Percentiles rank a stretch among this genome's conserved stretches.
Conservation (phyloP, 1,140 invertebrate genomes). For the Lethrus apterus region DNA sequence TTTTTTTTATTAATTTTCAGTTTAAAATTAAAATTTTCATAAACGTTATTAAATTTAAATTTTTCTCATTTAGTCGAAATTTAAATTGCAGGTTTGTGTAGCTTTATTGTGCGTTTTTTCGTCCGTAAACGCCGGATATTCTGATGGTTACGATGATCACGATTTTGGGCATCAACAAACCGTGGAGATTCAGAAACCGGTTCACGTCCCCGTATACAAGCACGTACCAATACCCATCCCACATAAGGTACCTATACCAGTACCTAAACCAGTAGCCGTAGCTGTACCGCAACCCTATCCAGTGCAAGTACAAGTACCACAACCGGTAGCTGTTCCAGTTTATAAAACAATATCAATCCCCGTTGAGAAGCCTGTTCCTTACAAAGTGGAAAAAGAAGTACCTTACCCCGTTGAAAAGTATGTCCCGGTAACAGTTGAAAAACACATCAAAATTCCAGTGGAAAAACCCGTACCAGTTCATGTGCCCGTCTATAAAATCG, state of each 20-base stretch:
- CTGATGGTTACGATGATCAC: slow-evolving; percentile 31
- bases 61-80: too few species aligned
- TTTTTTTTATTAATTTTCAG: too few species aligned
- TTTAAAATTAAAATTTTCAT: too few species aligned
- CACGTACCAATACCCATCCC: slow-evolving; percentile 61
- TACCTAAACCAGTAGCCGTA: slow-evolving; percentile 66
- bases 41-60: too few species aligned
- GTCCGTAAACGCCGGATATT: slow-evolving; percentile 31
- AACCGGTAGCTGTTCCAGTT: slow-evolving; percentile 61
- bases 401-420: slow-evolving; percentile 63
- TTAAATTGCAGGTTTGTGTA: slow-evolving; percentile 31
- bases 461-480: slow-evolving; percentile 68
- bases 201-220: slow-evolving; percentile 63
- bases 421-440: slow-evolving; percentile 66
- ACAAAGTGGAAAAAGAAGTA: slow-evolving; percentile 61
- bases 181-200: slow-evolving; percentile 30
- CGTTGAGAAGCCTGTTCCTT: slow-evolving; percentile 63
- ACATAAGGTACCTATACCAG: slow-evolving; percentile 55
- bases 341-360: slow-evolving; percentile 63
- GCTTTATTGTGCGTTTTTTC: slow-evolving; percentile 30
- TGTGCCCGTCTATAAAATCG: slow-evolving; percentile 63
- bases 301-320: slow-evolving; percentile 62
- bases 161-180: slow-evolving; percentile 31
- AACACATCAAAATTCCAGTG: slow-evolving; percentile 61
- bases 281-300: slow-evolving; percentile 65